Conservation (phyloP, 2,888 invertebrate species). For the Colletes collaris region DNA sequence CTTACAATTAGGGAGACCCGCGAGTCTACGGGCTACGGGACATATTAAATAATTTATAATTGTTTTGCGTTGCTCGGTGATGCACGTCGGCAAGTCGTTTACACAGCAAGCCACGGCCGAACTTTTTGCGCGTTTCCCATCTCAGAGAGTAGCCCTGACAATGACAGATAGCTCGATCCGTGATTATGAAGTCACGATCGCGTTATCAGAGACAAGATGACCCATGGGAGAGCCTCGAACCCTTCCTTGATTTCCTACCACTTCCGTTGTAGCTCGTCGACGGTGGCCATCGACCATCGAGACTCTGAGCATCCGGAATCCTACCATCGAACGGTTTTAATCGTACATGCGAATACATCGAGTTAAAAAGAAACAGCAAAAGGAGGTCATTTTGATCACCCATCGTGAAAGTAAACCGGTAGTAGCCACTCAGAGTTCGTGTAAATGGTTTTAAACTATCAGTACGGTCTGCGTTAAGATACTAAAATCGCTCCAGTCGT, state of each 20-base stretch:
- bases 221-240: slow-evolving; percentile 1
- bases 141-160: slow-evolving; percentile 57
- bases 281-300: no score
- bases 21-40: slow-evolving; percentile 59
- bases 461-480: no score
- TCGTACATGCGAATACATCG: no score
- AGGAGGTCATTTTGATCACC: no score
- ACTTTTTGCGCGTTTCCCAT: slow-evolving; percentile 56
- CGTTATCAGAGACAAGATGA: slow-evolving; percentile 33
- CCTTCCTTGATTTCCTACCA: neutral
- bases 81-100: slow-evolving; percentile 70
- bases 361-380: no score
- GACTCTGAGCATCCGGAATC: no score
- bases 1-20: slow-evolving; percentile 70
- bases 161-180: slow-evolving; percentile 68
- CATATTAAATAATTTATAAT: slow-evolving; percentile 77
- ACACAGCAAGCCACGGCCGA: slow-evolving; percentile 68
- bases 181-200: slow-evolving; percentile 71
- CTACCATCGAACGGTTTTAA: no score
- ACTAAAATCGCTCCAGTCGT: no score
- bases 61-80: slow-evolving; percentile 70
- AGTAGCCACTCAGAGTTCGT: no score
- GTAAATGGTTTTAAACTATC: no score
- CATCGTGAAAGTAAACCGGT: no score
- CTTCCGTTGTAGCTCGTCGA: no score